These are phyloP conservation scores for Cassiopea xamachana DNA, from an alignment of 30 jellyfish, hydroid and myxozoan species.

Conservation along the genomic window DNA sequence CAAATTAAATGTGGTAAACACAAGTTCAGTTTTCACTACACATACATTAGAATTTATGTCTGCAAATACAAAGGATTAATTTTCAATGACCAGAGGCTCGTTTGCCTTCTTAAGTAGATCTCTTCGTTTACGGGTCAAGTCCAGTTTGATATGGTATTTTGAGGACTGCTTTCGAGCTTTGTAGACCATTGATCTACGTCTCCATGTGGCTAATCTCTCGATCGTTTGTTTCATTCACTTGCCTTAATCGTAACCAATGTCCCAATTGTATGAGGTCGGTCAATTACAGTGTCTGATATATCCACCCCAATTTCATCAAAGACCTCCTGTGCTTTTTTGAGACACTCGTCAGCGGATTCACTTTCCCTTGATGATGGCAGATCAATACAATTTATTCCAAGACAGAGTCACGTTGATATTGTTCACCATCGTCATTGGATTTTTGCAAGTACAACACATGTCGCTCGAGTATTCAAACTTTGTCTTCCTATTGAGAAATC, in stretches of 20 bases:
- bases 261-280: slow-evolving; percentile 53
- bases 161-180: slow-evolving; percentile 7
- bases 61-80: slow-evolving; percentile 10
- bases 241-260: slow-evolving; percentile 3
- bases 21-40: too few relatives aligned
- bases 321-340: slow-evolving; percentile 30
- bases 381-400: slow-evolving; percentile 5
- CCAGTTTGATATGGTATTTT: slow-evolving; percentile 1
- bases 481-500: slow-evolving; percentile 15
- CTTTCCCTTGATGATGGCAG: slow-evolving; percentile 20
- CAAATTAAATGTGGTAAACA: too few relatives aligned
- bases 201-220: slow-evolving; percentile 18
- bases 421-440: slow-evolving; percentile 16
- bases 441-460: slow-evolving; percentile 1
- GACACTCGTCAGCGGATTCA: slow-evolving; percentile 46
- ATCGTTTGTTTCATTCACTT: not conserved
- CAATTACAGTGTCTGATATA: slow-evolving; percentile 39
- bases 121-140: slow-evolving; percentile 13
- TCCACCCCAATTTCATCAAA: slow-evolving; percentile 42
- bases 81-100: not conserved
- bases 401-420: slow-evolving; percentile 32
- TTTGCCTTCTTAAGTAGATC: slow-evolving; percentile 1
- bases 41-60: not conserved
- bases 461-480: slow-evolving; percentile 8
- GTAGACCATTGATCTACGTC: slow-evolving; percentile 8